Evolutionary conservation across 1,140 invertebrate genomes (phyloP).

Genomic region (Goniozus legneri): DNA sequence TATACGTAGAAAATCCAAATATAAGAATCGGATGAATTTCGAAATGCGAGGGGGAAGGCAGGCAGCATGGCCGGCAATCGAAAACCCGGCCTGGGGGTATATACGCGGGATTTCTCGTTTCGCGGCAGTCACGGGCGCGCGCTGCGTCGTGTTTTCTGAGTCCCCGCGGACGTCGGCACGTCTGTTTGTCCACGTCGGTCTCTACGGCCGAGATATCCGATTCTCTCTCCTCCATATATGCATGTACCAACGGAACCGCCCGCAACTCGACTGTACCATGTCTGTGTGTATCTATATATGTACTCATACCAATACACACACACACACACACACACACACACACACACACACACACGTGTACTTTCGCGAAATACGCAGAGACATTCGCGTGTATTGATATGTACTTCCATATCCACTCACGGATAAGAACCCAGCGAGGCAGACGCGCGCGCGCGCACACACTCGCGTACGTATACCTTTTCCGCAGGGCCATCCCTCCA

Average conservation of each 20-base stretch:
- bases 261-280: background rate
- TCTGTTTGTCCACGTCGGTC: conserved; percentile 50
- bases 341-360: background rate
- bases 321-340: background rate
- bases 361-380: background rate
- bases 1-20: too few relatives aligned
- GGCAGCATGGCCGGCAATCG: too few relatives aligned
- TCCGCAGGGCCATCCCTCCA: conserved; percentile 37
- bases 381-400: background rate
- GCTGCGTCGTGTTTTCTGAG: conserved; percentile 38
- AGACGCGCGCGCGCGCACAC: background rate
- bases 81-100: background rate
- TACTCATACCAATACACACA: background rate
- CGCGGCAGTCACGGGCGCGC: conserved; percentile 6
- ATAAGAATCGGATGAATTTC: too few relatives aligned
- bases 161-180: conserved; percentile 42
- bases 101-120: conserved; percentile 27
- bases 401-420: background rate
- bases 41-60: too few relatives aligned
- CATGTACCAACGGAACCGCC: background rate
- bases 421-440: background rate
- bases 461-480: background rate
- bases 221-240: conserved; percentile 19
- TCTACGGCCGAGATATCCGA: conserved; percentile 39
- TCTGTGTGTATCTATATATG: background rate